phyloP scores from a whole-genome alignment of 1,140 invertebrate species.

The Telenomus remus region DNA sequence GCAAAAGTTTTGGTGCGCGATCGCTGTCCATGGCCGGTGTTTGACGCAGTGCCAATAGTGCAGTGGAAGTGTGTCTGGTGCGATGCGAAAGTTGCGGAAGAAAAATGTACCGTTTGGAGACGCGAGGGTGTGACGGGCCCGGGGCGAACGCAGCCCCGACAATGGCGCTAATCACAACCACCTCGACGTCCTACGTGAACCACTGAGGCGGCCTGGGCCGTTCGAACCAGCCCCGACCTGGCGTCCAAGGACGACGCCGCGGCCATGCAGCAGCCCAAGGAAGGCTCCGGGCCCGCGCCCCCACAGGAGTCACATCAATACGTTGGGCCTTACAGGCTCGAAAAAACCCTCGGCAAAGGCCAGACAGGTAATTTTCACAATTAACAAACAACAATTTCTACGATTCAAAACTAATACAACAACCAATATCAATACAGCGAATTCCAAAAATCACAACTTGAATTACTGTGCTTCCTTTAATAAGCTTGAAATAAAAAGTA shows the following conservation, averaged over 20 bases:
- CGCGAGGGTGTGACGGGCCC: slow-evolving; percentile 59
- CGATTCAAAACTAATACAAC: no score
- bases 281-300: slow-evolving; percentile 71
- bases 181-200: neutral
- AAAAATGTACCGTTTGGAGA: slow-evolving; percentile 60
- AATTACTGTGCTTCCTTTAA: no score
- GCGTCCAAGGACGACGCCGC: slow-evolving; percentile 59
- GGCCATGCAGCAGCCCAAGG: slow-evolving; percentile 71
- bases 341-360: slow-evolving; percentile 99
- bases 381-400: neutral
- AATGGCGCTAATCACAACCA: slow-evolving; percentile 20
- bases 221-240: slow-evolving; percentile 44
- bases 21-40: neutral
- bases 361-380: slow-evolving; percentile 99
- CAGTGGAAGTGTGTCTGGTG: slow-evolving; percentile 30
- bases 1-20: neutral
- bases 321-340: slow-evolving; percentile 97
- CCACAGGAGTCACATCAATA: slow-evolving; percentile 89
- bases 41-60: slow-evolving; percentile 7
- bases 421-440: no score
- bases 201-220: slow-evolving; percentile 14
- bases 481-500: no score
- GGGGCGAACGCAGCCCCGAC: slow-evolving; percentile 10
- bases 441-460: no score
- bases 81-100: slow-evolving; percentile 65